These are phyloP conservation scores for Sinotaia quadrata DNA, from an alignment of 2,888 invertebrate species.

Conservation along the genomic window DNA sequence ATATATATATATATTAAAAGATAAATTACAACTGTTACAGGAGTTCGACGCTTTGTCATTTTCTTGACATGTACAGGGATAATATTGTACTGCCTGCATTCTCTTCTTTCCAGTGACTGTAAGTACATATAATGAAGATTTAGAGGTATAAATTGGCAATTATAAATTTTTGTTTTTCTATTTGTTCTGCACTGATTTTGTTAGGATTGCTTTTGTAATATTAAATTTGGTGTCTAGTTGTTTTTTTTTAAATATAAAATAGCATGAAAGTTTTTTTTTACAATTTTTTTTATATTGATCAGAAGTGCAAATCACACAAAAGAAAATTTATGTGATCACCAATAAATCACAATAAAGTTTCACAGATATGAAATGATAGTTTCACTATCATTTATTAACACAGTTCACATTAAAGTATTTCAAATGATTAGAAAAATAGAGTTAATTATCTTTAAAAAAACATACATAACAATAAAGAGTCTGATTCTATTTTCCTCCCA, in stretches of 20 bases:
- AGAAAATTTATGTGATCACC: no score
- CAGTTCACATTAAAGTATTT: no score
- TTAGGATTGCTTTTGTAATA: background rate
- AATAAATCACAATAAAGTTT: no score
- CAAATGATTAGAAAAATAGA: no score
- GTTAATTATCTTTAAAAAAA: no score
- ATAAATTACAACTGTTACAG: constrained; percentile 34
- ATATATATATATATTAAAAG: background rate
- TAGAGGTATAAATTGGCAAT: background rate
- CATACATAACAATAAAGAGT: no score
- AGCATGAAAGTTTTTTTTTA: no score
- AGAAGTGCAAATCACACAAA: no score
- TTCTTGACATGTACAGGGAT: constrained; percentile 35
- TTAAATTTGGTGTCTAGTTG: background rate
- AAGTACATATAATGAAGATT: constrained; percentile 1
- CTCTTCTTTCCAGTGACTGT: constrained; percentile 32
- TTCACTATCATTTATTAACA: no score
- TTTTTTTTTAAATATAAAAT: background rate
- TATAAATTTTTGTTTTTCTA: background rate
- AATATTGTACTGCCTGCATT: constrained; percentile 37
- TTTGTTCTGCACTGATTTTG: background rate
- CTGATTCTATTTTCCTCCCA: no score
- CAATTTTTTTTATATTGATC: no score
- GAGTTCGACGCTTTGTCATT: constrained; percentile 40
- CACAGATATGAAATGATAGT: no score